Evolutionary conservation across 2,113 vertebrate species (phyloP), one percentile per base, ranked within the genome.

Genomic region (Lophius piscatorius): DNA sequence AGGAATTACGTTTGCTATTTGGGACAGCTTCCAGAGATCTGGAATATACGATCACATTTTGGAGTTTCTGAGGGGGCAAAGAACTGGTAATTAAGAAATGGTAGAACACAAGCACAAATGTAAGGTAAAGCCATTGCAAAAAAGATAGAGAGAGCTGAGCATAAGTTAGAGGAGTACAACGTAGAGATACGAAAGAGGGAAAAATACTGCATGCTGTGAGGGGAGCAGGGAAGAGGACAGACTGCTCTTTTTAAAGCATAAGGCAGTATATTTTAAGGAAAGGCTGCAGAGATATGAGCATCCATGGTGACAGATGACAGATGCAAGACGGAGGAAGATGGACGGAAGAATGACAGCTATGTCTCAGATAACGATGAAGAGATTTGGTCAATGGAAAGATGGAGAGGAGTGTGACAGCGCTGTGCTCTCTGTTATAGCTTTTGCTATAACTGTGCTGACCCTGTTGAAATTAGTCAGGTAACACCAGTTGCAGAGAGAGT

Each of bases 401-500:
- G 54, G 54, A 60, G 38, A 68, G 70, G 45, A 79, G 60, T 63
- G 70, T 57, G 50, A 74, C 70, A 63, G 72, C 79, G 61, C 57
- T 39, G 1, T 16, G 63, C 63, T 76, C 69, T 46, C 49, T 45
- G 80, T 68, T 65, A 42, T 41, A 85, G 62, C 58, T 17, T 76
- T 61, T 79, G 61, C 69, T 3, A 62, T 81, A 71, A 69, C 91
- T 44, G 70, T 93, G 96, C 94, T 96, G 89, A 94, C 94, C 94
- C 92, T 92, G 88, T 91, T 92, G 82, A 95, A 88, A 87, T 93
- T 94, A 93, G 90, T 94, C 89, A 98, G 93, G 78, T 96, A 98
- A 92, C 91, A 84, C 1, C 95, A 93, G 90, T 92, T 94, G 94
- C 97, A 98, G 92, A 96, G 92, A 87, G 94, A 93, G 63, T 94